Evolutionary conservation across 2,888 invertebrate genomes (phyloP), one percentile per base, ranked within the genome.

Genomic region (Xiphydria camelus): DNA sequence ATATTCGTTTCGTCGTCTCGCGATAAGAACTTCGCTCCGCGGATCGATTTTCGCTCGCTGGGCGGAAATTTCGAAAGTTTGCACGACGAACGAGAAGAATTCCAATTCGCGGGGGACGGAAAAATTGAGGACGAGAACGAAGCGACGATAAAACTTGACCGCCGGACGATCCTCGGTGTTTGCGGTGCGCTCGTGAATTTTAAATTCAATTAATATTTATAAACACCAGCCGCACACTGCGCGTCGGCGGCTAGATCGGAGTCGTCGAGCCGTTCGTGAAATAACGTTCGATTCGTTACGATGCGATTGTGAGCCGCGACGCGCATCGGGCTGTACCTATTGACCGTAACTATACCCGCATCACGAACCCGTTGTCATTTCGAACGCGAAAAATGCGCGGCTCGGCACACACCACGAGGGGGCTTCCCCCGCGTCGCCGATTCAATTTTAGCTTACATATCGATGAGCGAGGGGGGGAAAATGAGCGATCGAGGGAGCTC

Each of bases 261-360:
- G 23, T n/a, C 7, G 23, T 6, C 23, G 23, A 6, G 6, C 23
- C 23, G 48, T 47, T 43, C 39, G 46, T 41, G 40, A 38, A 52
- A 51, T 50, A 54, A 59, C 52, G 46, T 58, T 47, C 53, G 49
- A 63, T 59, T 61, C 59, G 58, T 62, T 64, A 57, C 58, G 52
- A 57, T 45, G 53, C 54, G 59, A 64, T 62, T 62, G 58, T 53
- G 55, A 61, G 58, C 63, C 57, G 53, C 51, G 42, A 59, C 48
- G 49, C 48, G 40, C 41, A 36, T 21, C 31, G 38, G 7, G 35
- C 48, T 47, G 45, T 59, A 57, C 62, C 62, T 62, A 56, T 51
- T 58, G n/a, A n/a, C n/a, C n/a, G n/a, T n/a, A n/a, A n/a, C n/a
- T n/a, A n/a, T n/a, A n/a, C n/a, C 58, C 59, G 45, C 55, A 57